Evolutionary conservation across 2,888 invertebrate genomes (phyloP), one percentile per base, ranked within the genome.

Genomic region (Xestia xanthographa): DNA sequence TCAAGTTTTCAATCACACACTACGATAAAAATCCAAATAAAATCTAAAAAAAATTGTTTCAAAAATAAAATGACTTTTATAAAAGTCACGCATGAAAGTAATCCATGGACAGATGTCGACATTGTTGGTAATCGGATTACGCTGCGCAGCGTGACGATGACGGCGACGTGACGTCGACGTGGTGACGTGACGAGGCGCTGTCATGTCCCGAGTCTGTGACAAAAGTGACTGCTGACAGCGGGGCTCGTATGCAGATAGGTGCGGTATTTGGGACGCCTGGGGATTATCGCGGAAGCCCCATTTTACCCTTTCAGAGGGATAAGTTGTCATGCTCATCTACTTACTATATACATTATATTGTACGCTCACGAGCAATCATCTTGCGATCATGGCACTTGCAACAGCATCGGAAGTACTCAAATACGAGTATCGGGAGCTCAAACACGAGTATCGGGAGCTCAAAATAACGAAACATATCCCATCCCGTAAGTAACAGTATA

Each of bases 61-160:
- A 77, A 71, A 71, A 82, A 73, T 48, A 75, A 73, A 80, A 63
- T 68, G 4, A 53, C 41, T n/a, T 60, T n/a, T n/a, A 56, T 20
- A 34, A 63, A 77, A 81, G 72, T 76, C 77, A 72, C 66, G 69
- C 34, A 26, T 62, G 66, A 41, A 65, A 66, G 66, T 74, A 77
- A 74, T 79, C 72, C 75, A 62, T 66, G 41, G 86, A 84, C 93
- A 93, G 92, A 93, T 93, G 93, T 86, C 56, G 41, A 26, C 72
- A 56, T 77, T 72, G 56, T 58, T 75, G 56, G 58, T 91, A 93
- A 93, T 92, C 91, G 89, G 93, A 91, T 93, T 93, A 92, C 73
- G 58, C 29, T 78, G 72, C 76, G 66, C 82, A 80, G 78, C 86
- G 68, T 74, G 81, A 77, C 78, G 58, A 45, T 34, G 72, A 34